Evolutionary conservation across 2,888 invertebrate genomes (phyloP), one percentile per base, ranked within the genome.

Genomic region (Dasysyrphus tricinctus): DNA sequence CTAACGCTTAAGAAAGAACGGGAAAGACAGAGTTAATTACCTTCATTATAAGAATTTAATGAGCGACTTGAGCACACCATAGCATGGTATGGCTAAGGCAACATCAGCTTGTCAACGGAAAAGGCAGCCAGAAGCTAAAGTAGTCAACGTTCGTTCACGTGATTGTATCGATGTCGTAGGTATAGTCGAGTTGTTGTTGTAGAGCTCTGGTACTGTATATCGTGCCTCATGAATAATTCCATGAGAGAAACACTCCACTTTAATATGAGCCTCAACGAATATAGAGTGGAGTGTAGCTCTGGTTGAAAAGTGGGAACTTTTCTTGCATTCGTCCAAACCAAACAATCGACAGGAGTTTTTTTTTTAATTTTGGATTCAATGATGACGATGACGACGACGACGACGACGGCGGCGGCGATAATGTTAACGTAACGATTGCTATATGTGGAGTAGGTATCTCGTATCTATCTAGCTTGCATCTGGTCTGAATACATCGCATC

Each of bases 11-110:
- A 77, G 87, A 83, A 61, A 70, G 83, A 87, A 83, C 80, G 83
- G 73, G 76, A 83, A 47, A 83, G 87, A 73, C 87, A 67, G 63
- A 87, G 75, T 76, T 83, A 87, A 87, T 87, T 87, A 83, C 87
- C 87, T 87, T 87, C 87, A 87, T 87, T 87, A 87, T 87, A 83
- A 67, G 61, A 87, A 83, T 87, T 87, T 87, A 87, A 87, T 87
- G 87, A 83, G 80, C 72, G 80, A 83, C 87, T 87, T 87, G 83
- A 83, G 83, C 79, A 76, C 74, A 73, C 80, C 44, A 24, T 24
- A 74, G 74, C 81, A 59, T 42, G 63, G 77, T 70, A 75, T 61
- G 56, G 34, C 80, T 76, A 69, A 14, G 12, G 16, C 37, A 57
- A 65, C 57, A 6, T 56, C 56, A n/a, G 24, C 12, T 7, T 59